A percentile compares a stretch with the other conserved stretches of the same genome.
Evolutionary conservation across 2,113 vertebrate species (phyloP).

Genomic region (Vulpes vulpes): DNA sequence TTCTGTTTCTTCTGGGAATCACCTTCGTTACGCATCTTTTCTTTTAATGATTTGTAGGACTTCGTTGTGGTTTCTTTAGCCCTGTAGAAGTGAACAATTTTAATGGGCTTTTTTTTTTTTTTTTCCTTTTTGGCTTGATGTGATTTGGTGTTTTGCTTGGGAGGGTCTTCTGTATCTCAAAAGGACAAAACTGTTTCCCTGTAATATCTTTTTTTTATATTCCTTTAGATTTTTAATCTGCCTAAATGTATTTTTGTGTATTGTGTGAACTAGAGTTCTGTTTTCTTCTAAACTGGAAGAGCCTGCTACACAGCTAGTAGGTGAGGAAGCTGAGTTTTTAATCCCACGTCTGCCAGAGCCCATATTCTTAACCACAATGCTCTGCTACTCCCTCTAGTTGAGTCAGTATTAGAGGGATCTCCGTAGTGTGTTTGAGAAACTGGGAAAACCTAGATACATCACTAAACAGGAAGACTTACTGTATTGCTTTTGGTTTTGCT

Average conservation of each 20-base stretch:
- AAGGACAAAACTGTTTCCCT: slow-evolving; percentile 17
- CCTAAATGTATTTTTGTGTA: background rate
- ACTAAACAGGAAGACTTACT: background rate
- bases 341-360: background rate
- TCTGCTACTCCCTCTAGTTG: background rate
- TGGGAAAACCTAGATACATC: background rate
- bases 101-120: background rate
- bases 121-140: background rate
- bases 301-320: background rate
- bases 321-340: background rate
- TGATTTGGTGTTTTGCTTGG: slow-evolving; percentile 23
- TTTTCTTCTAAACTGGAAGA: background rate
- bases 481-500: background rate
- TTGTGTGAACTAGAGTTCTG: background rate
- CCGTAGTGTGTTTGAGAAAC: background rate
- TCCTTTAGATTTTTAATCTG: background rate
- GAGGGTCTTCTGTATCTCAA: background rate
- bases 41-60: slow-evolving; percentile 9
- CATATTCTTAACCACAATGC: background rate
- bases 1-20: slow-evolving; percentile 29
- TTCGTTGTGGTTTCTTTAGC: background rate
- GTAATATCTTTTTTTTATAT: background rate
- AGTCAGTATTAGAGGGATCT: background rate
- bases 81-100: background rate
- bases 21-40: background rate